Conservation (phyloP, 2,113 vertebrate species). For the Lonchura striata region DNA sequence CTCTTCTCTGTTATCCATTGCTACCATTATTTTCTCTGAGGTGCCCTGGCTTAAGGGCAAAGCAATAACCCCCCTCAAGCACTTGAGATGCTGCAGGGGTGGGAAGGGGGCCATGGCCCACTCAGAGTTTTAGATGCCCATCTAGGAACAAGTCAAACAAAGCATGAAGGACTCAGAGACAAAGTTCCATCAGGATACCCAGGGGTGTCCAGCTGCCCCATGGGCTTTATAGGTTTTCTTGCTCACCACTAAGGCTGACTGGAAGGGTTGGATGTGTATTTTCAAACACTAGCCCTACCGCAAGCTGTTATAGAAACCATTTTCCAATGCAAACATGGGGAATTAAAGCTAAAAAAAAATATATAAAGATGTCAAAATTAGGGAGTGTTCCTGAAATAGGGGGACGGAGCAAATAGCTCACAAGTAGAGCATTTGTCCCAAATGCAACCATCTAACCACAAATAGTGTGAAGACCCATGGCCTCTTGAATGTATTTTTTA, state of each 20-base stretch:
- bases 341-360: neutral
- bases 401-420: neutral
- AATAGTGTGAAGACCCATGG: neutral
- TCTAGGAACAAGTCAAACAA: neutral
- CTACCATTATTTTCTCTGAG: neutral
- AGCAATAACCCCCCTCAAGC: neutral
- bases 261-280: neutral
- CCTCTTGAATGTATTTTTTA: neutral
- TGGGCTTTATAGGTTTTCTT: neutral
- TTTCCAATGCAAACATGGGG: neutral
- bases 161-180: neutral
- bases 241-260: no score
- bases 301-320: fast-evolving
- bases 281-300: neutral
- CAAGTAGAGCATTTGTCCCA: neutral
- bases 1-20: constrained; percentile 23
- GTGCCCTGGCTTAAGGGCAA: neutral
- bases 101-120: neutral
- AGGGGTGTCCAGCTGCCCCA: neutral
- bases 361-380: neutral
- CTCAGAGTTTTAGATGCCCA: neutral
- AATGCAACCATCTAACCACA: neutral
- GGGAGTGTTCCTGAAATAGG: neutral
- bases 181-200: neutral
- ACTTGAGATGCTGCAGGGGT: neutral